phyloP scores from a whole-genome alignment of 2,113 vertebrate genomes.

The Passer montanus region DNA sequence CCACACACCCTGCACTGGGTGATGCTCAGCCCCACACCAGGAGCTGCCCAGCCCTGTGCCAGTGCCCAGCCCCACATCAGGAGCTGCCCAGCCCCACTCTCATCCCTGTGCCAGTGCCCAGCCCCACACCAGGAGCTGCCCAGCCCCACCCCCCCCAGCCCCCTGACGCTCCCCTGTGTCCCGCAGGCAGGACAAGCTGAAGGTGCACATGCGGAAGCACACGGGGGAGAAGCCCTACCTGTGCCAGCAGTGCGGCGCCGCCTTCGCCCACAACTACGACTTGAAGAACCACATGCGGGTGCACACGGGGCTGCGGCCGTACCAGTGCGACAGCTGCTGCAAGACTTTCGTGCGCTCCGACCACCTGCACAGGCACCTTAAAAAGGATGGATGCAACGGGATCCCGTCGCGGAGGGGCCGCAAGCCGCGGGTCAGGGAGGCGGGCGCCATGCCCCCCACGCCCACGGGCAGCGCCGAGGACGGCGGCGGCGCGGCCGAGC shows the following conservation, averaged over 20 bases:
- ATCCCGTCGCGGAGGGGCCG: slow-evolving; percentile 90
- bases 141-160: too few species aligned
- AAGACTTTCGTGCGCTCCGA: slow-evolving; percentile 99
- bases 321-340: slow-evolving; percentile 97
- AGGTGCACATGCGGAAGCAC: slow-evolving; percentile 98
- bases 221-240: slow-evolving; percentile 98
- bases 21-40: not conserved
- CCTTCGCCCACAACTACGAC: slow-evolving; percentile 99
- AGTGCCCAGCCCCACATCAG: not conserved
- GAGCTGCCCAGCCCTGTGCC: not conserved
- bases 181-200: slow-evolving; percentile 97
- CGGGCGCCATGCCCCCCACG: not conserved
- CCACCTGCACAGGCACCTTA: slow-evolving; percentile 98
- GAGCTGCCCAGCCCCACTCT: not conserved
- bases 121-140: too few species aligned
- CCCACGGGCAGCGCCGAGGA: slow-evolving; percentile 29
- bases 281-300: slow-evolving; percentile 99
- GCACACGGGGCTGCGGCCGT: slow-evolving; percentile 96
- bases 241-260: slow-evolving; percentile 95
- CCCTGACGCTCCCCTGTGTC: not conserved
- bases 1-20: too few species aligned
- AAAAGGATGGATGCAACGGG: slow-evolving; percentile 98
- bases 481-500: not conserved
- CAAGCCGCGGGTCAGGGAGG: slow-evolving; percentile 87
- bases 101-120: too few species aligned